These are phyloP conservation scores for Otis tarda DNA, from an alignment of 2,113 vertebrate genomes.

Conservation along the genomic window DNA sequence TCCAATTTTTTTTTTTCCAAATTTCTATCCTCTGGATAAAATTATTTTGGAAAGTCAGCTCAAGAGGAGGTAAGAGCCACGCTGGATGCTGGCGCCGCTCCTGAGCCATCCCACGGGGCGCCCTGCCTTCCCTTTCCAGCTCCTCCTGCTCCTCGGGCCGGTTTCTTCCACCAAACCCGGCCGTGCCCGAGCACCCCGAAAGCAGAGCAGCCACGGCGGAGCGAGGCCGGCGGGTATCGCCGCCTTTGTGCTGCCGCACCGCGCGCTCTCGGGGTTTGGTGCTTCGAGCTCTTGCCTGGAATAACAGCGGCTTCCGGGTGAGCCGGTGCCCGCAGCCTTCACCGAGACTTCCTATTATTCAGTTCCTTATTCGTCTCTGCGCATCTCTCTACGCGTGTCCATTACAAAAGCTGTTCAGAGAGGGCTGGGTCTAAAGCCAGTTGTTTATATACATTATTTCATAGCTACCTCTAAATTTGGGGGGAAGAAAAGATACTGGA, in stretches of 20 bases:
- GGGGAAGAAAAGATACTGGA: not conserved
- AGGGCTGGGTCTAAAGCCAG: not conserved
- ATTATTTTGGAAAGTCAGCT: not conserved
- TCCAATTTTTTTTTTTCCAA: too few species aligned
- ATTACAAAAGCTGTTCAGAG: not conserved
- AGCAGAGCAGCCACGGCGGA: not conserved
- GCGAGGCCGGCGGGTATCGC: not conserved
- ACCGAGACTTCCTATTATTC: not conserved
- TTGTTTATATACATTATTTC: not conserved
- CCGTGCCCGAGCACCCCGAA: not conserved
- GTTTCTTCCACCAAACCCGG: not conserved
- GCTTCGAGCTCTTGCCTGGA: not conserved
- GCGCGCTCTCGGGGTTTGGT: not conserved
- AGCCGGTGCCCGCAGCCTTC: not conserved
- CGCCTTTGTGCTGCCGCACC: not conserved
- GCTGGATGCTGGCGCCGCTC: fast-evolving
- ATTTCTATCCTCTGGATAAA: not conserved
- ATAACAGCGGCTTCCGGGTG: not conserved
- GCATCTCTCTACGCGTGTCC: not conserved
- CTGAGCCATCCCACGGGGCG: not conserved
- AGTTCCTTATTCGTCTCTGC: conserved; percentile 23
- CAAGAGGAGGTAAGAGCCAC: not conserved
- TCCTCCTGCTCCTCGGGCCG: not conserved
- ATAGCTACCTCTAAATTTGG: not conserved
- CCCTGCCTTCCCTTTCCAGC: not conserved